These are phyloP conservation scores for Pagrus major DNA, from an alignment of 2,113 vertebrate species.

Conservation along the genomic window DNA sequence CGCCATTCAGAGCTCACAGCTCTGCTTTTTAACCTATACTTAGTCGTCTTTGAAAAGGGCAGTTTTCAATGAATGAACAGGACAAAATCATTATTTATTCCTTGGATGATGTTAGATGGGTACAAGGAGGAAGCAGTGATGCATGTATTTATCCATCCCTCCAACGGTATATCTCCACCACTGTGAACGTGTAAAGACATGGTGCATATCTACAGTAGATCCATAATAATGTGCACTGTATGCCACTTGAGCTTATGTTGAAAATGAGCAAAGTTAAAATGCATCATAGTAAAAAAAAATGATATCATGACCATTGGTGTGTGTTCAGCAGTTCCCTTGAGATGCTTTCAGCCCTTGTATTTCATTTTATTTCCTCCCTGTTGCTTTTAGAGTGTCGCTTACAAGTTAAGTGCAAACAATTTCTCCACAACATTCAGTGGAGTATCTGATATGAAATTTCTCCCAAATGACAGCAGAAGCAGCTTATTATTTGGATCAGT, in stretches of 20 bases:
- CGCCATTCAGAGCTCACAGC: background rate
- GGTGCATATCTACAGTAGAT: background rate
- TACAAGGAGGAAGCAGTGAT: conserved; percentile 24
- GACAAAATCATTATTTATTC: conserved; percentile 41
- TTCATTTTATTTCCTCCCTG: conserved; percentile 54
- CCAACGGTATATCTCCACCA: background rate
- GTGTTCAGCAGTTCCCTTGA: conserved; percentile 38
- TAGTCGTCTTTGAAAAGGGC: conserved; percentile 15
- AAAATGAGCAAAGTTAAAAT: conserved; percentile 25
- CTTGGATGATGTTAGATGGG: conserved; percentile 37
- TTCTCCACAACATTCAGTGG: conserved; percentile 45
- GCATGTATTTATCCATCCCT: background rate
- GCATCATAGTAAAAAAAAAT: conserved; percentile 18
- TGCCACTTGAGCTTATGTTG: background rate
- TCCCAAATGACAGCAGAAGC: conserved; percentile 53
- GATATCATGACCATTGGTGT: conserved; percentile 40
- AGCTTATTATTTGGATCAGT: conserved; percentile 64
- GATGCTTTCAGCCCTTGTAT: conserved; percentile 37
- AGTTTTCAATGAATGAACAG: conserved; percentile 5
- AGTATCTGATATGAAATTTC: conserved; percentile 54
- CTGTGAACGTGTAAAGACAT: background rate
- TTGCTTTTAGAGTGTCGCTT: conserved; percentile 62
- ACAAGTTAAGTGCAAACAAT: conserved; percentile 57
- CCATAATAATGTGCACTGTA: conserved; percentile 3
- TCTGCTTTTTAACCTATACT: background rate